Evolutionary conservation across 2,113 vertebrate genomes (phyloP).

Genomic region (Tachycineta bicolor): DNA sequence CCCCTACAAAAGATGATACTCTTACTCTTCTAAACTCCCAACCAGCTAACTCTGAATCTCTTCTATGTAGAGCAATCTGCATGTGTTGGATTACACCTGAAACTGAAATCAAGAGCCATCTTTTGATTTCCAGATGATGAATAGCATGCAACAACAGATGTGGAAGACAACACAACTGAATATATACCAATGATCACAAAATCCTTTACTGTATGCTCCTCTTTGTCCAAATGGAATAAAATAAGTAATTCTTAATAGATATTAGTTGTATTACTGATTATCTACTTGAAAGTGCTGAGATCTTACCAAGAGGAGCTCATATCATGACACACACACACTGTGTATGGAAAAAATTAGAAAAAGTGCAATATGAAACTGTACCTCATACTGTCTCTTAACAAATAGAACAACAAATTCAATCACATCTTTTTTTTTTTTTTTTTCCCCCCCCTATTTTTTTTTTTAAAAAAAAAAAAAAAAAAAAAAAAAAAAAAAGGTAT

Average conservation of each 20-base stretch:
- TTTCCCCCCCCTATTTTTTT: neutral
- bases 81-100: neutral
- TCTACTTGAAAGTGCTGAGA: neutral
- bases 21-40: neutral
- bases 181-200: neutral
- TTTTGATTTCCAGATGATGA: neutral
- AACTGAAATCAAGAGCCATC: neutral
- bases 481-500: rapidly evolving
- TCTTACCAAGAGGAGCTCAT: neutral
- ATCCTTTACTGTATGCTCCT: neutral
- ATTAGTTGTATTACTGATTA: neutral
- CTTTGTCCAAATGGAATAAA: neutral
- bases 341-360: neutral
- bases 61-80: neutral
- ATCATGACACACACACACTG: neutral
- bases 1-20: neutral
- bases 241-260: neutral
- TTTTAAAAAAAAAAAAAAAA: neutral
- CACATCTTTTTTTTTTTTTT: rapidly evolving
- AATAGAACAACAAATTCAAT: neutral
- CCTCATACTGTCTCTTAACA: neutral
- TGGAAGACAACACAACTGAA: rapidly evolving
- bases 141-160: neutral
- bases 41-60: neutral
- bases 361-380: neutral